Percentiles rank a stretch among this genome's conserved stretches.
These are phyloP conservation scores for Muricea muricata DNA, from an alignment of 92 coral and sea anemone species.

Conservation along the genomic window DNA sequence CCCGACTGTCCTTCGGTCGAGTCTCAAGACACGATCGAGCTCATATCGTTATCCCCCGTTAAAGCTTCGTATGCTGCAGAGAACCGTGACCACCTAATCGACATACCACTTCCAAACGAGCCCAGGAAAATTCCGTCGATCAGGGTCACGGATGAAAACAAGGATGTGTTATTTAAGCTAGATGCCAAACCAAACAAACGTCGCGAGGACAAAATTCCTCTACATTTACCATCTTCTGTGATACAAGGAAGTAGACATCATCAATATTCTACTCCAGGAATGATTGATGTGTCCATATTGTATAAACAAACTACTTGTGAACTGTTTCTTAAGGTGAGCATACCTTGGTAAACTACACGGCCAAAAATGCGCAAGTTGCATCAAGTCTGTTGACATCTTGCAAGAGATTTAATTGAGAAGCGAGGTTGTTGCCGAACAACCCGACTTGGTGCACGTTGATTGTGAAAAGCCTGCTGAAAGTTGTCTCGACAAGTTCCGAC, in stretches of 20 bases:
- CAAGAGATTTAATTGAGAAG: too few species aligned
- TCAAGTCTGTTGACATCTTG: too few species aligned
- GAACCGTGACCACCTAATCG: constrained; percentile 35
- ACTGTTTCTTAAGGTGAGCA: constrained; percentile 84
- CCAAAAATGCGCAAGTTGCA: too few species aligned
- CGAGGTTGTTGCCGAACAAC: too few species aligned
- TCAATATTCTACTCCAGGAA: constrained; percentile 66
- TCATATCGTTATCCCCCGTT: constrained; percentile 27
- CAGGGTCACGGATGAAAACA: constrained; percentile 51
- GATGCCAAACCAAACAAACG: constrained; percentile 41
- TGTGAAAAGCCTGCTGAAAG: too few species aligned
- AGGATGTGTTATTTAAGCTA: constrained; percentile 43
- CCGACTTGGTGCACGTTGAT: too few species aligned
- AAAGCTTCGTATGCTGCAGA: constrained; percentile 35
- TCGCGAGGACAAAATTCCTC: constrained; percentile 79
- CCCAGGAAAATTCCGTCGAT: constrained; percentile 64
- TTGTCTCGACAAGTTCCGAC: too few species aligned
- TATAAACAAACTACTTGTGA: constrained; percentile 96
- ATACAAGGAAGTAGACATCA: constrained; percentile 51
- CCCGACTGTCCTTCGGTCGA: constrained; percentile 42
- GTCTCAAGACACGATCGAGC: constrained; percentile 24
- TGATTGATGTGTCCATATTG: constrained; percentile 79
- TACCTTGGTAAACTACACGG: too few species aligned
- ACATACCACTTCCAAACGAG: neutral
- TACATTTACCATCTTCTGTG: constrained; percentile 87